Evolutionary conservation across 2,113 vertebrate genomes (phyloP).

Genomic region (Gymnocephalus cernua): DNA sequence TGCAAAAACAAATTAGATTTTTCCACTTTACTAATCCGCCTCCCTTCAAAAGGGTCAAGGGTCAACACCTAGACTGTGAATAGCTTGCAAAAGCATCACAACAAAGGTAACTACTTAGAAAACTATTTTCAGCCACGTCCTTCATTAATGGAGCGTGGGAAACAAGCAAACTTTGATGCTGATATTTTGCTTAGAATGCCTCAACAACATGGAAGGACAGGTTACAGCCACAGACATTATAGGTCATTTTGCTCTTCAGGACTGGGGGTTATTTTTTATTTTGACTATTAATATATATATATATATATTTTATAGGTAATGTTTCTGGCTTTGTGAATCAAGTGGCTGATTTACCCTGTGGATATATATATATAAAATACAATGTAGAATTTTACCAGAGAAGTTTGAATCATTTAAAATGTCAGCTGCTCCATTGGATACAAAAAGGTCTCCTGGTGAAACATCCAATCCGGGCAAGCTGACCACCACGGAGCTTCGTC

Average conservation of each 20-base stretch:
- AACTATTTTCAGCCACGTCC: not conserved
- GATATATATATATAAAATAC: not conserved
- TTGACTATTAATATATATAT: too few relatives aligned
- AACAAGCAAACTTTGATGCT: not conserved
- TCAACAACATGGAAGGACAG: not conserved
- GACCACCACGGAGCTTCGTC: slow-evolving; percentile 90
- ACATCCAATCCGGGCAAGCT: slow-evolving; percentile 89
- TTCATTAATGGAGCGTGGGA: not conserved
- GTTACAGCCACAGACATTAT: not conserved
- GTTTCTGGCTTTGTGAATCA: too few relatives aligned
- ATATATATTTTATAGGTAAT: too few relatives aligned
- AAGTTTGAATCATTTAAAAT: slow-evolving; percentile 81
- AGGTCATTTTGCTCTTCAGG: not conserved
- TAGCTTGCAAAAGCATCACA: slow-evolving; percentile 1
- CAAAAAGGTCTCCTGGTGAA: slow-evolving; percentile 91
- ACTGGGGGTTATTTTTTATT: not conserved
- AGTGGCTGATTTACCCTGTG: too few relatives aligned
- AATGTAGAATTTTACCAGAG: slow-evolving; percentile 63
- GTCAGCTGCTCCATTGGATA: slow-evolving; percentile 86
- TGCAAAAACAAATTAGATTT: not conserved
- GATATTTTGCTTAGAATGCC: not conserved
- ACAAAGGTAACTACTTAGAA: not conserved
- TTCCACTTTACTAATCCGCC: not conserved
- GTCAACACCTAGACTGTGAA: not conserved
- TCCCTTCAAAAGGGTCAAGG: not conserved